Evolutionary conservation across 2,888 invertebrate species (phyloP).

Genomic region (Creontiades dilutus): DNA sequence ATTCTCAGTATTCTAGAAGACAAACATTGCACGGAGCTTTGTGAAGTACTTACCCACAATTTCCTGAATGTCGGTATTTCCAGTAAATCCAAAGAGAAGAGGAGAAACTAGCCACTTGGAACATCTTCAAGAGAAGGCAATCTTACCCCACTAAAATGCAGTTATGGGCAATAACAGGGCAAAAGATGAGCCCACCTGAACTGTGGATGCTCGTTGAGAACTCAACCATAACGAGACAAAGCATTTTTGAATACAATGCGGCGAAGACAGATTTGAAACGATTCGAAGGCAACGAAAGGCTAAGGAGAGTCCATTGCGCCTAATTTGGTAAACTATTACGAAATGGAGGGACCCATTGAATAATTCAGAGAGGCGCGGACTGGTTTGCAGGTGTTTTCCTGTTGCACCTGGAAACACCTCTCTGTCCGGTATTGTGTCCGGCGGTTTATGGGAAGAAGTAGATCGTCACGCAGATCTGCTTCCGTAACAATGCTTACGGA

Average conservation of each 20-base stretch:
- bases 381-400: constrained; percentile 41
- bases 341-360: constrained; percentile 51
- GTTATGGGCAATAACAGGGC: constrained; percentile 8
- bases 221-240: constrained; percentile 28
- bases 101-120: background rate
- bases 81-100: background rate
- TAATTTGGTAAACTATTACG: constrained; percentile 55
- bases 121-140: background rate
- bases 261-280: constrained; percentile 56
- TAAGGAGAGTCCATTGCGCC: constrained; percentile 46
- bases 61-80: background rate
- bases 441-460: constrained; percentile 9
- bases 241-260: constrained; percentile 51
- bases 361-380: constrained; percentile 2
- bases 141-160: constrained; percentile 17
- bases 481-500: too few relatives aligned
- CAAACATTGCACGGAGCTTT: too few relatives aligned
- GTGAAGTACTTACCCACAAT: too few relatives aligned
- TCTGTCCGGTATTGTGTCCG: constrained; percentile 45
- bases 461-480: too few relatives aligned
- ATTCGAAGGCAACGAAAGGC: constrained; percentile 22
- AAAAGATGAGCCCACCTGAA: constrained; percentile 5
- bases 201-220: constrained; percentile 12
- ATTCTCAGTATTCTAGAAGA: too few relatives aligned
- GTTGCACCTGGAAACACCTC: background rate